Evolutionary conservation across 2,888 invertebrate species (phyloP).

Genomic region (Himalopsyche tibetana): DNA sequence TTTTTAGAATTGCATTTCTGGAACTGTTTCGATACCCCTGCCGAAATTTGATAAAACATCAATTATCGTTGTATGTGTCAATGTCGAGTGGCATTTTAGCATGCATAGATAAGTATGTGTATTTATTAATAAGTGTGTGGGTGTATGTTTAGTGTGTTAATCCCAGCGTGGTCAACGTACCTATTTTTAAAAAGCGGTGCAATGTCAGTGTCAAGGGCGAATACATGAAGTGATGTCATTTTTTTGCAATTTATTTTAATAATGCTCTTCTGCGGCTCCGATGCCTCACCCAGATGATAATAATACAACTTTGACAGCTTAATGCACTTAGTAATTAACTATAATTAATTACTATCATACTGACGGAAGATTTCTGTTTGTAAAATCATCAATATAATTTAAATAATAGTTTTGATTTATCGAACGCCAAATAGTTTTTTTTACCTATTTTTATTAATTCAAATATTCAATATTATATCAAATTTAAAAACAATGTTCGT

Average conservation of each 20-base stretch:
- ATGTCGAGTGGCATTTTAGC: neutral
- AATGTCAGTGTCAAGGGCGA: constrained; percentile 63
- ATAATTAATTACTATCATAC: neutral
- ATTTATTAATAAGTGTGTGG: neutral
- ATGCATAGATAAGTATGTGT: neutral
- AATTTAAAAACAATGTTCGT: too few relatives aligned
- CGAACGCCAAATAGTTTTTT: too few relatives aligned
- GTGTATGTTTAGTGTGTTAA: constrained; percentile 45
- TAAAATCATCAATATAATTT: too few relatives aligned
- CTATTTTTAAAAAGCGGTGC: constrained; percentile 48
- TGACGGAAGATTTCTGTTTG: too few relatives aligned
- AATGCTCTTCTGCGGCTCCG: neutral
- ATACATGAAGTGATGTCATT: constrained; percentile 60
- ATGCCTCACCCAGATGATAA: neutral
- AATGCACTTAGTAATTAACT: neutral
- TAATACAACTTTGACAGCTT: neutral
- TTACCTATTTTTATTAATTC: too few relatives aligned
- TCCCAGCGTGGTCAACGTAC: constrained; percentile 46
- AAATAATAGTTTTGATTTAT: too few relatives aligned
- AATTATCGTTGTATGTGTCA: neutral
- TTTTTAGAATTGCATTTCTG: neutral
- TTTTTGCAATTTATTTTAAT: constrained; percentile 45
- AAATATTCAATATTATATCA: too few relatives aligned
- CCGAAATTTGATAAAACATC: neutral
- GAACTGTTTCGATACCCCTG: neutral